Conservation (phyloP, 2,113 vertebrate species). For the Cyanocitta stelleri region DNA sequence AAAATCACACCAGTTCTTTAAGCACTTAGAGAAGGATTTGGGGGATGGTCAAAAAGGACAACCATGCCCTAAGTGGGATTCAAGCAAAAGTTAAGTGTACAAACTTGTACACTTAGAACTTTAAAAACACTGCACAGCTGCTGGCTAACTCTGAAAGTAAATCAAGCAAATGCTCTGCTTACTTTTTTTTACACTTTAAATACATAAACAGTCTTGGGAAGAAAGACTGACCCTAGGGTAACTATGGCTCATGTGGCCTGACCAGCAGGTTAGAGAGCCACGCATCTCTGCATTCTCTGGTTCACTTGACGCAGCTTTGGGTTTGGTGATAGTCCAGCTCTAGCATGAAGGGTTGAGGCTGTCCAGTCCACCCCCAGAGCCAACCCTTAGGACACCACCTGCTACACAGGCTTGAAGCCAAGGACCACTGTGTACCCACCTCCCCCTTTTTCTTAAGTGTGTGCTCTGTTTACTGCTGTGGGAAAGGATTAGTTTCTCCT, state of each 20-base stretch:
- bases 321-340: background rate
- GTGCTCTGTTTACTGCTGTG: background rate
- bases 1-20: background rate
- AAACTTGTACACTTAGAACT: background rate
- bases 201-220: background rate
- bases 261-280: background rate
- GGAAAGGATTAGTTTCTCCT: background rate
- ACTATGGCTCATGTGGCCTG: background rate
- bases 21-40: background rate
- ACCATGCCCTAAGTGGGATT: background rate
- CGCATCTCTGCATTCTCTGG: background rate
- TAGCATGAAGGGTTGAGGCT: background rate
- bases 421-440: background rate
- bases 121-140: background rate
- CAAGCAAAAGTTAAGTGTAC: background rate
- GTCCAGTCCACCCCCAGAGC: background rate
- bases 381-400: background rate
- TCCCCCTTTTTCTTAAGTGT: background rate
- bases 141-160: background rate
- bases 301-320: background rate
- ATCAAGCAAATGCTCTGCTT: background rate
- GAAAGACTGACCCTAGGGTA: background rate
- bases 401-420: background rate
- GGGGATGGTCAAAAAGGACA: background rate
- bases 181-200: background rate